Evolutionary conservation across 1,140 invertebrate genomes (phyloP), one percentile per base, ranked within the genome.

Genomic region (Solenopsis invicta): DNA sequence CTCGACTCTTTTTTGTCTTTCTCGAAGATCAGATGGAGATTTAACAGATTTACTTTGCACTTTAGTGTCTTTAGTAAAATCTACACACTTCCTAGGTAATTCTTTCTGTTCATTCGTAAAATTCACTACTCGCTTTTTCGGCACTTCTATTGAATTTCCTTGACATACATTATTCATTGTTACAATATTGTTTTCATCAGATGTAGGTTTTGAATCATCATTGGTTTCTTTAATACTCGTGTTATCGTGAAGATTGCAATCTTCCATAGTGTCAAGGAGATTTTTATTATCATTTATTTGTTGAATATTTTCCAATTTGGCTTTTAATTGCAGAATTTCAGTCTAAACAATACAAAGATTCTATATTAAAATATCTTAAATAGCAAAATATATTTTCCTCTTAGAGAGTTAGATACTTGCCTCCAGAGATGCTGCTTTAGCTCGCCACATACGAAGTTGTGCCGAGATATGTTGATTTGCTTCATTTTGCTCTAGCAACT

Each of bases 11-110:
- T 81, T 81, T 21, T 21, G 8, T 56, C 3, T 56, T 56, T 56
- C 6, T 34, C 29, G 29, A 2, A 29, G 29, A 29, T 29, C 29
- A 29, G 1, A 29, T 72, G 21, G 41, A 41, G 41, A 41, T 41
- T 8, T 6, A 8, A 41, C 8, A 8, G 8, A 41, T 29, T 29
- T 24, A 16, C 5, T 71, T 54, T 87, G 95, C 94, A 41, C 92
- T 24, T 95, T 93, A 13, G 94, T 95, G 80, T 95, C 95, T 6
- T 92, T 93, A 0, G 95, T 90, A 67, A 95, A 85, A 85, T 94
- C 93, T 18, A 95, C 84, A 69, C 93, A 88, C 54, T 94, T 91
- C 88, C 37, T 12, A 21, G 2, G 6, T 41, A 4, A 41, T 29
- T 76, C n/a, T 61, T 16, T n/a, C 24, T 61, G 48, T 29, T 24